A percentile compares a stretch with the other conserved stretches of the same genome.
Evolutionary conservation across 2,113 vertebrate genomes (phyloP).

Genomic region (Malurus melanocephalus): DNA sequence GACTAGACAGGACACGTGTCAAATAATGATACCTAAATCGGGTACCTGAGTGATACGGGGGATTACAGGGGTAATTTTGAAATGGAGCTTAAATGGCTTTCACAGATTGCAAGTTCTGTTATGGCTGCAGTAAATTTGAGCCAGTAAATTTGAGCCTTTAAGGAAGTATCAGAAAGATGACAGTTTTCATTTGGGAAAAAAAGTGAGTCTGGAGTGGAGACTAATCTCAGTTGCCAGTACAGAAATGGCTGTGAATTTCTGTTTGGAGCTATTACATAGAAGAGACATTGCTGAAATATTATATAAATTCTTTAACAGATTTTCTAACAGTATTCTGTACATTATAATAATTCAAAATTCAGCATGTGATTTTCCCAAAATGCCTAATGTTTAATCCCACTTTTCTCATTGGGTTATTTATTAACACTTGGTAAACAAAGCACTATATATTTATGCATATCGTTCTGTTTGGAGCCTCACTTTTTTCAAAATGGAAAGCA

Average conservation of each 20-base stretch:
- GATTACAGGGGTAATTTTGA: background rate
- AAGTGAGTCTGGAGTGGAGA: background rate
- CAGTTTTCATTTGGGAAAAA: background rate
- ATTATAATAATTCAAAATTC: background rate
- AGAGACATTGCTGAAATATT: background rate
- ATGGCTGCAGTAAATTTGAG: background rate
- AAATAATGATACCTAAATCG: rapidly evolving
- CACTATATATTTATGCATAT: background rate
- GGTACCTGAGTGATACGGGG: background rate
- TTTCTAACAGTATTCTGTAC: background rate
- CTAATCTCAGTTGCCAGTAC: background rate
- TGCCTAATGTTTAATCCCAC: conserved; percentile 68
- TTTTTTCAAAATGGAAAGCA: conserved; percentile 45
- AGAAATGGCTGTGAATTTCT: background rate
- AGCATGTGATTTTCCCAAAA: background rate
- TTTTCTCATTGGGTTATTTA: conserved; percentile 53
- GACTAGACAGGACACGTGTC: background rate
- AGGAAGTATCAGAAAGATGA: background rate
- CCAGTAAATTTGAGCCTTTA: background rate
- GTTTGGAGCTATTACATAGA: background rate
- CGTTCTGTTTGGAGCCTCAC: background rate
- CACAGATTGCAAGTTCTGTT: background rate
- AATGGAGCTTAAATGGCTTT: background rate
- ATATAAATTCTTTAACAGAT: background rate
- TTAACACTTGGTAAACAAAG: conserved; percentile 31